These are phyloP conservation scores for Eufriesea mexicana DNA, from an alignment of 1,140 invertebrate species.

Conservation along the genomic window DNA sequence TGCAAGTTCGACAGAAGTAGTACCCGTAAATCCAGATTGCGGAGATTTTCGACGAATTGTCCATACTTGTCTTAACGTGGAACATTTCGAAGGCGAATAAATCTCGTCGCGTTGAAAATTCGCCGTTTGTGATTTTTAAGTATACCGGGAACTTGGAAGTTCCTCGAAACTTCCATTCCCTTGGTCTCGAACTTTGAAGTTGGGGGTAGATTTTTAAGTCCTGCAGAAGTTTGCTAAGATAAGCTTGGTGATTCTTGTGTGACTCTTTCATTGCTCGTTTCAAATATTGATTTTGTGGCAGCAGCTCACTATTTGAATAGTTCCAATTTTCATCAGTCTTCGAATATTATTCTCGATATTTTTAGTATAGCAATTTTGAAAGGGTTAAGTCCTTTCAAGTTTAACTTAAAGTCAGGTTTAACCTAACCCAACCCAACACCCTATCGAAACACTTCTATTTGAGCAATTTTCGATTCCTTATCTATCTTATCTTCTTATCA, in stretches of 20 bases:
- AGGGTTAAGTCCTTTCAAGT: too few relatives aligned
- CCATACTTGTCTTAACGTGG: not conserved
- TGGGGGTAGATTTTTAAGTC: not conserved
- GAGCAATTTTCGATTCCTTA: not conserved
- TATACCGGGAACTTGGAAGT: not conserved
- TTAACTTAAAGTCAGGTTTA: too few relatives aligned
- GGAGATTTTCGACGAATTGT: not conserved
- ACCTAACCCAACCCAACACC: too few relatives aligned
- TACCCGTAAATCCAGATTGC: not conserved
- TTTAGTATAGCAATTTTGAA: too few relatives aligned
- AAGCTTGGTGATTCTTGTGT: not conserved
- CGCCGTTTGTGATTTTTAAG: not conserved
- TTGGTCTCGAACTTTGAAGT: not conserved
- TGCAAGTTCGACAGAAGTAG: not conserved
- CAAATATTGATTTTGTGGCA: not conserved
- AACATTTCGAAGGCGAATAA: not conserved
- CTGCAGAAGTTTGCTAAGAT: too few relatives aligned
- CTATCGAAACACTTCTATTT: too few relatives aligned
- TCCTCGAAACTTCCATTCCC: not conserved
- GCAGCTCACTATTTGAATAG: not conserved
- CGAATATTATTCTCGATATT: too few relatives aligned
- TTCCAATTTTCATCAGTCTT: too few relatives aligned
- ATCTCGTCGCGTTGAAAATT: too few relatives aligned
- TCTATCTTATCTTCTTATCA: not conserved
- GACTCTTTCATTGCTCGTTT: not conserved